Base-by-base conservation (phyloP, 2,888 invertebrate species). In the Cataglyphis livida region DNA sequence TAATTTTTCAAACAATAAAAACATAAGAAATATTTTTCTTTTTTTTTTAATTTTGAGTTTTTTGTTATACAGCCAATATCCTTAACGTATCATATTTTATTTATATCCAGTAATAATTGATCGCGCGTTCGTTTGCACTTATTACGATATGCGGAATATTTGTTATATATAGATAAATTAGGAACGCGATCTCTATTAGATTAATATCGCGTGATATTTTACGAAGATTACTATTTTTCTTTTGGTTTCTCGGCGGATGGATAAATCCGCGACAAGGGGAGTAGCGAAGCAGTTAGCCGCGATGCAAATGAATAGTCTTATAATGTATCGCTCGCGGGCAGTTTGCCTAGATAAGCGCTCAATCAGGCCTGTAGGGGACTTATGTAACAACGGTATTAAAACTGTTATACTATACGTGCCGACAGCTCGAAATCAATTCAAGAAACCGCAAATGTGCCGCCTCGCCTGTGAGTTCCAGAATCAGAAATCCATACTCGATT, bases 151-250 rank as follows among this genome's bases (percentile, higher is more conserved):
- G 76, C 57, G 76, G n/a, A 44, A 78, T 71, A 35, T 32, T 32
- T 32, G 0, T 44, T 61, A 79, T 71, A 35, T 61, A 79, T 71
- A 35, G 73, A 79, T 44, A 44, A 44, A 79, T 71, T 18, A 44
- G 73, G 59, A 59, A 35, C 21, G 44, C 18, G 44, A 71, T 35
- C 59, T 38, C 10, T 28, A 28, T 25, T 25, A 59, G 62, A 86
- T 87, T 84, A 87, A 86, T 86, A 64, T 54, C 68, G 62, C 61
- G n/a, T 51, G 79, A 84, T 86, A 84, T 84, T 87, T 87, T 75
- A 74, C 54, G 57, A 9, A 28, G 64, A 79, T 82, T 59, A 64
- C 38, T 73, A 81, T 35, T 57, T 71, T 82, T 61, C 82, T 74
- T 48, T 61, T 48, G 15, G 54, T 25, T 18, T 32, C 51, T 10